These are phyloP conservation scores for Boulengeromyrus knoepffleri DNA, from an alignment of 2,113 vertebrate species.

Conservation along the genomic window DNA sequence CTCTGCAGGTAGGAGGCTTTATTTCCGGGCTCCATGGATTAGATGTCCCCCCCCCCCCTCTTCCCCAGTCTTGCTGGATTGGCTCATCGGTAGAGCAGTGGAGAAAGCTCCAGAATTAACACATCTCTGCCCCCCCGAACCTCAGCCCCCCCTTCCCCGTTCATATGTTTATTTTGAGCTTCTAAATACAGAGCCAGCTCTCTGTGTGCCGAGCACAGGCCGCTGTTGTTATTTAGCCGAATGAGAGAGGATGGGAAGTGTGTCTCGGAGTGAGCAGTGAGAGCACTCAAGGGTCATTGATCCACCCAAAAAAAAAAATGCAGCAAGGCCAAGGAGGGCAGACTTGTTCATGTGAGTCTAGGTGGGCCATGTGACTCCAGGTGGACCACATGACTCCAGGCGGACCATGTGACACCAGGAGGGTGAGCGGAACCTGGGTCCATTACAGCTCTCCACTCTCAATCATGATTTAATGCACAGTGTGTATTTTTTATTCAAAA, in stretches of 20 bases:
- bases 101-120: conserved; percentile 28
- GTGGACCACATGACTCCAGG: background rate
- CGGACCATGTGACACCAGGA: background rate
- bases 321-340: background rate
- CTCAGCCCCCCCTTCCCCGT: background rate
- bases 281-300: background rate
- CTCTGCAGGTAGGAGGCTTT: conserved; percentile 15
- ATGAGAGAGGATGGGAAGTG: background rate
- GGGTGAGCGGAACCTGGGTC: background rate
- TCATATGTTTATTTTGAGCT: background rate
- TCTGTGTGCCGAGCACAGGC: background rate
- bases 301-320: background rate
- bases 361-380: background rate
- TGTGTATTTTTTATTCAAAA: background rate
- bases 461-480: background rate
- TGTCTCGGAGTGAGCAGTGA: background rate
- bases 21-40: conserved; percentile 28
- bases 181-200: background rate
- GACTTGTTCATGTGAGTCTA: background rate
- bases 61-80: background rate
- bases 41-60: conserved; percentile 13
- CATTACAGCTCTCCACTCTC: background rate
- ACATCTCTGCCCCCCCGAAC: background rate
- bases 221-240: background rate
- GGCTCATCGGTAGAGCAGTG: conserved; percentile 23